phyloP scores from a whole-genome alignment of 2,797 vertebrate species.

The Acipenser ruthenus region DNA sequence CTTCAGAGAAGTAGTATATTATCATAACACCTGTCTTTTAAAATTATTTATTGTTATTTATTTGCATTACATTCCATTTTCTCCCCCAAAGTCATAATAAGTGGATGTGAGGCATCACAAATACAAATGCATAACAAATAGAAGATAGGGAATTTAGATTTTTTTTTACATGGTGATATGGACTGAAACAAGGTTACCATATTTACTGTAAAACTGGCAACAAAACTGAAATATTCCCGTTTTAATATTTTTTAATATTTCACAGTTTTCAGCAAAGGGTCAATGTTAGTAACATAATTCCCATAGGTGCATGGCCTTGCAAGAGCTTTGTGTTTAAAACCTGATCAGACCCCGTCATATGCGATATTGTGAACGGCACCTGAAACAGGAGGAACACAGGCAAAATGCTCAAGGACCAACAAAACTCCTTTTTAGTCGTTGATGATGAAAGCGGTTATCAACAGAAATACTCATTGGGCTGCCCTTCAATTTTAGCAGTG shows the following conservation, averaged over 20 bases:
- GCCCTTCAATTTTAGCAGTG: constrained; percentile 61
- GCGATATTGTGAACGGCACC: not conserved
- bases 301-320: constrained; percentile 48
- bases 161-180: constrained; percentile 23
- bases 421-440: constrained; percentile 27
- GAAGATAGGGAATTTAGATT: constrained; percentile 13
- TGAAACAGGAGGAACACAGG: constrained; percentile 36
- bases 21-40: no score
- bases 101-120: constrained; percentile 1
- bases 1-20: no score
- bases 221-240: constrained; percentile 28
- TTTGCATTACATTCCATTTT: not conserved
- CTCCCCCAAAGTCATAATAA: not conserved
- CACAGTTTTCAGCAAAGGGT: constrained; percentile 15
- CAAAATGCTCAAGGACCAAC: constrained; percentile 15
- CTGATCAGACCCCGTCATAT: not conserved
- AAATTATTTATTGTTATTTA: not conserved
- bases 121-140: constrained; percentile 27
- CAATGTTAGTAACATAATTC: constrained; percentile 25
- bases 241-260: constrained; percentile 22
- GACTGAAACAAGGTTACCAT: constrained; percentile 19
- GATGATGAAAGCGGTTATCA: constrained; percentile 41
- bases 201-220: constrained; percentile 22
- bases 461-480: constrained; percentile 86
- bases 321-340: constrained; percentile 1